phyloP scores from a whole-genome alignment of 2,888 invertebrate species.

The Cantharis lateralis region DNA sequence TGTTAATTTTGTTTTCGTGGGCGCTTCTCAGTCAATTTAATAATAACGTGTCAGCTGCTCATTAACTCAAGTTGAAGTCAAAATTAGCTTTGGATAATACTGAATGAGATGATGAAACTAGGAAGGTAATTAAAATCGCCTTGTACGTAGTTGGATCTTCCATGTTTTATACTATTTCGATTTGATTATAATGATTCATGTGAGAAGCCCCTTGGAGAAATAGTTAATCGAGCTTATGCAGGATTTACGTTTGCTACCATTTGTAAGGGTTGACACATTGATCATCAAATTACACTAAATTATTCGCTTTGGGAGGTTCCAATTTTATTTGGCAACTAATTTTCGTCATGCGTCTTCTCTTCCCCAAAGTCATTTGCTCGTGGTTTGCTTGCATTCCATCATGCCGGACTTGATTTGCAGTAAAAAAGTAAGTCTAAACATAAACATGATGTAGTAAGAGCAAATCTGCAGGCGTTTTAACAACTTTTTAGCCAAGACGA shows the following conservation, averaged over 20 bases:
- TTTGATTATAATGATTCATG: background rate
- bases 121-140: background rate
- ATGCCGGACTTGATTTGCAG: background rate
- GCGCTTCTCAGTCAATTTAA: background rate
- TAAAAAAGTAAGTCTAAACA: background rate
- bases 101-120: background rate
- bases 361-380: background rate
- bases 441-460: background rate
- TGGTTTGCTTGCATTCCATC: background rate
- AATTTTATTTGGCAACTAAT: background rate
- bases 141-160: background rate
- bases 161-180: background rate
- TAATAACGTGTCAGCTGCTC: constrained; percentile 1
- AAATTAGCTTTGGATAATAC: background rate
- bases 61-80: background rate
- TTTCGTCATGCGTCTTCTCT: background rate
- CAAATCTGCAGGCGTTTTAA: constrained; percentile 3
- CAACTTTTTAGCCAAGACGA: background rate
- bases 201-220: background rate
- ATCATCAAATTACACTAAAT: background rate
- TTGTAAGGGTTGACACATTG: background rate
- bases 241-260: background rate
- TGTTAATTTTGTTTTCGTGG: constrained; percentile 5
- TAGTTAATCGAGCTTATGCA: background rate
- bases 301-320: background rate